Evolutionary conservation across 1,140 invertebrate species (phyloP), one percentile per base, ranked within the genome.

Genomic region (Phortica variegata): DNA sequence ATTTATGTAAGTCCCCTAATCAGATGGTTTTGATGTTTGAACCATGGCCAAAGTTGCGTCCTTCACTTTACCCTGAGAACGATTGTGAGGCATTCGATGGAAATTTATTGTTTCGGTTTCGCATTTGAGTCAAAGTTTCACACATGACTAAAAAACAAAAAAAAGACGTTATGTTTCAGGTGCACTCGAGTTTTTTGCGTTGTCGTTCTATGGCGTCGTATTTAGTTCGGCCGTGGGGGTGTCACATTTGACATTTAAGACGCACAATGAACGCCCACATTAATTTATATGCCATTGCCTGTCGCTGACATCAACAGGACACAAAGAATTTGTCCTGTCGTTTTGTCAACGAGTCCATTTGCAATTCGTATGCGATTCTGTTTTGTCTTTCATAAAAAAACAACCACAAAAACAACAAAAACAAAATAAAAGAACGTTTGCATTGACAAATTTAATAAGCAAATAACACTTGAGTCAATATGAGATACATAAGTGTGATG

Each of bases 171-270:
- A n/a, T n/a, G 60, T 34, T 58, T 65, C 63, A 68, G 63, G 63
- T 68, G 63, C 63, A 50, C 41, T 39, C 23, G 23, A 26, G 23
- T 26, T 6, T 26, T 10, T 6, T 10, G 10, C 10, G 10, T 26
- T 26, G 23, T 26, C n/a, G n/a, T n/a, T n/a, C 5, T 26, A 26
- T 26, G 23, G 23, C 23, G 10, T 26, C 5, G 23, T 10, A 26
- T 26, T 10, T 26, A 10, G 23, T 26, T 26, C 5, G 39, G 54
- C 37, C 32, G 47, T 57, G 55, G 46, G 63, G 60, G 63, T 68
- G 57, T 63, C 63, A 68, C 63, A 49, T 68, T 68, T 65, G 65
- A 61, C 66, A 66, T 70, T 70, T 58, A 70, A 70, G 66, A 70
- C 62, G 46, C 52, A 70, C 66, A 70, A 70, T 70, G 36, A 45